Evolutionary conservation across 2,113 vertebrate species (phyloP), one percentile per base, ranked within the genome.

Genomic region (Leptobrachium ailaonicum): DNA sequence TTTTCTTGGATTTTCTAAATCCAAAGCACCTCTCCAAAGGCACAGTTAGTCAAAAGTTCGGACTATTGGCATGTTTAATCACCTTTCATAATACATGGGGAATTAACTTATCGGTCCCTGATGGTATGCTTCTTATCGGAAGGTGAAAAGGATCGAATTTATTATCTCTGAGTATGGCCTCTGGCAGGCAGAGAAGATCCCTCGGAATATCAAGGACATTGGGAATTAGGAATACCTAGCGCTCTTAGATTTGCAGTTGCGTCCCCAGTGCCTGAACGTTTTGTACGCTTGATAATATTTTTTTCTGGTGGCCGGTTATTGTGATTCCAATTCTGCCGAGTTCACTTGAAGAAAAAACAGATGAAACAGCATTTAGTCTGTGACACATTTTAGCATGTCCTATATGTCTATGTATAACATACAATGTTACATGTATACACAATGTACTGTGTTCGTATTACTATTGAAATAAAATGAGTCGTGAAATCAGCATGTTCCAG

Each of bases 231-330:
- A 74, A 69, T 44, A 42, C 71, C 40, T 66, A 58, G 67, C 76
- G 86, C 88, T 93, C 88, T 93, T 93, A 93, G 92, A 94, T 92
- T 86, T 93, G 93, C 73, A 94, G 85, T 20, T 94, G 93, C 5
- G 91, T 90, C 83, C 91, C 92, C 84, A 93, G 91, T 84, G 88
- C 87, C 79, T 92, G 92, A 82, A 93, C 89, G 86, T 84, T 88
- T 83, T 94, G 91, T 87, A 88, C 84, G 41, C 89, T 88, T 72
- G 90, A 89, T 75, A 94, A 84, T 84, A 94, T 93, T 88, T 93
- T 93, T 86, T 93, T 93, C 88, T 94, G 93, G 87, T 94, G 93
- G 42, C 92, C 91, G 0, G 91, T 88, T 64, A 94, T 83, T 73
- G 79, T 88, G 76, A 94, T 91, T 40, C 89, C 91, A 89, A 93